These are phyloP conservation scores for Solenopsis fugax DNA, from an alignment of 1,140 invertebrate species.

Conservation along the genomic window DNA sequence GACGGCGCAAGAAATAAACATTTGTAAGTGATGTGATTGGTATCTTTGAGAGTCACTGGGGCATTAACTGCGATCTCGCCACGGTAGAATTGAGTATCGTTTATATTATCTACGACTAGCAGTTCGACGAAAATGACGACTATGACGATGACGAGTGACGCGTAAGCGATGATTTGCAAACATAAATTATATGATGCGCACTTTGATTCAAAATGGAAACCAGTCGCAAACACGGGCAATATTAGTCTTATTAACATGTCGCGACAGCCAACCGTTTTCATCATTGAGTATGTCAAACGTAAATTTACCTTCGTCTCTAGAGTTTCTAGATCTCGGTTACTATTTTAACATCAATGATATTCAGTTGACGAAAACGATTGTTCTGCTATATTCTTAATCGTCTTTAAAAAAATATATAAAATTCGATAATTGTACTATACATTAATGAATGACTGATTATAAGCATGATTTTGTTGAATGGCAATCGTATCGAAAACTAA, in stretches of 20 bases:
- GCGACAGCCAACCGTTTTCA: background rate
- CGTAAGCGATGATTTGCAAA: constrained; percentile 73
- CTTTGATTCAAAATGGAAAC: constrained; percentile 36
- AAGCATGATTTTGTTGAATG: background rate
- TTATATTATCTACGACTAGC: constrained; percentile 64
- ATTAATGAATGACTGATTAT: background rate
- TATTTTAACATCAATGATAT: background rate
- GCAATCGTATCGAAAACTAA: constrained; percentile 11
- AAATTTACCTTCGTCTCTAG: background rate
- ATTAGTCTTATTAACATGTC: background rate
- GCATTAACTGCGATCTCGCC: constrained; percentile 67
- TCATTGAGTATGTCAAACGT: background rate
- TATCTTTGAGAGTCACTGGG: constrained; percentile 60
- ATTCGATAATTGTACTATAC: background rate
- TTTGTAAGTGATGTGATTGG: constrained; percentile 58
- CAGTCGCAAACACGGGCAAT: background rate
- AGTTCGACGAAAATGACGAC: constrained; percentile 23
- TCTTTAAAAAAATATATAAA: background rate
- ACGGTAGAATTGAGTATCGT: constrained; percentile 55
- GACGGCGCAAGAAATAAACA: constrained; percentile 49
- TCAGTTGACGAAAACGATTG: background rate
- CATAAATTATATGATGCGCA: constrained; percentile 65
- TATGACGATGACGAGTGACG: constrained; percentile 3
- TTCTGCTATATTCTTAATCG: background rate
- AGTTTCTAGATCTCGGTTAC: background rate